These are phyloP conservation scores for Brachionus paranguensis DNA, from an alignment of 1,140 invertebrate genomes.

Conservation along the genomic window DNA sequence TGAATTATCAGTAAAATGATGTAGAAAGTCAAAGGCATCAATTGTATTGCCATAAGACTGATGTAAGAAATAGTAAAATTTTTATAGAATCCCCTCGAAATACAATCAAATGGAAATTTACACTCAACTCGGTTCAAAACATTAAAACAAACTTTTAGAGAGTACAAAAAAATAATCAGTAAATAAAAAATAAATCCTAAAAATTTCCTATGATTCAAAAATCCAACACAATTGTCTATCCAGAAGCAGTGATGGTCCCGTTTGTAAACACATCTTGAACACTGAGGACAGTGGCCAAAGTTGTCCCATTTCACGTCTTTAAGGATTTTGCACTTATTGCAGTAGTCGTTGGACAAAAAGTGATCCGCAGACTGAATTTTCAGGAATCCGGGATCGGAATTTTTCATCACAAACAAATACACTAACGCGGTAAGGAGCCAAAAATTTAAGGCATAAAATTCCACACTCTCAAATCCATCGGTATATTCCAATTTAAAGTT, in stretches of 20 bases:
- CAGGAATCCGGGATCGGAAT: not conserved
- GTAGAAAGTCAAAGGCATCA: conserved; percentile 17
- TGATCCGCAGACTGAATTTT: not conserved
- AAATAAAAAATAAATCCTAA: not conserved
- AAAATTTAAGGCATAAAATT: conserved; percentile 6
- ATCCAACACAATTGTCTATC: conserved; percentile 38
- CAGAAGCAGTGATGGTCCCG: conserved; percentile 39
- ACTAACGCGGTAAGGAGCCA: not conserved
- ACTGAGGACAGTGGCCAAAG: conserved; percentile 11
- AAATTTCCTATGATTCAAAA: conserved; percentile 38
- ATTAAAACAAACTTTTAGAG: not conserved
- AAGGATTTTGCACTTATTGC: not conserved
- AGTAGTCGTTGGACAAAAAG: not conserved
- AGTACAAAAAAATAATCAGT: not conserved
- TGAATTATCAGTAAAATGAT: not conserved
- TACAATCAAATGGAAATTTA: not conserved
- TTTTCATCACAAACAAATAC: not conserved
- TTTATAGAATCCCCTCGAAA: not conserved
- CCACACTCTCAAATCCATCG: not conserved
- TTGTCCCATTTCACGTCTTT: not conserved
- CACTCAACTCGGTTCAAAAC: not conserved
- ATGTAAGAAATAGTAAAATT: not conserved
- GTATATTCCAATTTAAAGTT: not conserved
- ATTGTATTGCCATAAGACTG: conserved; percentile 3
- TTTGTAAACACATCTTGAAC: conserved; percentile 6